Conservation (phyloP, 2,797 vertebrate species). For the Staurois parvus region DNA sequence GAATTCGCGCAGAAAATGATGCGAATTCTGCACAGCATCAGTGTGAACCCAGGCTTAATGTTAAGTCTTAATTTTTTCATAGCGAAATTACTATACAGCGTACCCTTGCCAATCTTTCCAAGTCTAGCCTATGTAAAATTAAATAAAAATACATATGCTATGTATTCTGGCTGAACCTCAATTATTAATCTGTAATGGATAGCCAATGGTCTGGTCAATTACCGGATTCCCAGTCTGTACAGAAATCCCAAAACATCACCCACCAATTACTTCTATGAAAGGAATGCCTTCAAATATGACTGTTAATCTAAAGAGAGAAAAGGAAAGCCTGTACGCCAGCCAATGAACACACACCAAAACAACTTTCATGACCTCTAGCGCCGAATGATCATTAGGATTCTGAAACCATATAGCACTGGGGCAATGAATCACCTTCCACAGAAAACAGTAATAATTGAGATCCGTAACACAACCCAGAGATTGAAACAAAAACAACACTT, state of each 20-base stretch:
- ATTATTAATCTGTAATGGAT: slow-evolving; percentile 51
- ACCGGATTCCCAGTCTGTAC: slow-evolving; percentile 48
- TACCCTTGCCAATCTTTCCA: slow-evolving; percentile 10
- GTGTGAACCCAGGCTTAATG: too few species aligned
- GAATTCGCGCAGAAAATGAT: too few species aligned
- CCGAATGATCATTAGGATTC: slow-evolving; percentile 46
- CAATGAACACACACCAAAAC: slow-evolving; percentile 48
- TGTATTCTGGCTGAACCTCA: slow-evolving; percentile 35
- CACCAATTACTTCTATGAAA: slow-evolving; percentile 49
- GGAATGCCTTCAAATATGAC: slow-evolving; percentile 50
- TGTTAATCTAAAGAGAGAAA: slow-evolving; percentile 31
- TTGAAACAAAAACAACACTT: slow-evolving; percentile 26
- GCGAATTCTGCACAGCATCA: too few species aligned
- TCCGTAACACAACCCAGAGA: slow-evolving; percentile 13
- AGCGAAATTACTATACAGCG: not conserved
- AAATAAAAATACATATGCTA: slow-evolving; percentile 44
- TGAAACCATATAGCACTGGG: slow-evolving; percentile 29
- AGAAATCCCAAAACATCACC: slow-evolving; percentile 53
- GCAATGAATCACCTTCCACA: slow-evolving; percentile 42
- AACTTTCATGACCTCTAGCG: slow-evolving; percentile 27
- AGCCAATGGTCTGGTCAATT: slow-evolving; percentile 46
- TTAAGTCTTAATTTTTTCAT: not conserved
- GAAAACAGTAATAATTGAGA: slow-evolving; percentile 35
- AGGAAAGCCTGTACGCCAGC: slow-evolving; percentile 34
- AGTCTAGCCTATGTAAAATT: slow-evolving; percentile 11